A percentile compares a stretch with the other conserved stretches of the same genome.
Evolutionary conservation across 2,113 vertebrate genomes (phyloP).

Genomic region (Plecturocebus donacophilus): DNA sequence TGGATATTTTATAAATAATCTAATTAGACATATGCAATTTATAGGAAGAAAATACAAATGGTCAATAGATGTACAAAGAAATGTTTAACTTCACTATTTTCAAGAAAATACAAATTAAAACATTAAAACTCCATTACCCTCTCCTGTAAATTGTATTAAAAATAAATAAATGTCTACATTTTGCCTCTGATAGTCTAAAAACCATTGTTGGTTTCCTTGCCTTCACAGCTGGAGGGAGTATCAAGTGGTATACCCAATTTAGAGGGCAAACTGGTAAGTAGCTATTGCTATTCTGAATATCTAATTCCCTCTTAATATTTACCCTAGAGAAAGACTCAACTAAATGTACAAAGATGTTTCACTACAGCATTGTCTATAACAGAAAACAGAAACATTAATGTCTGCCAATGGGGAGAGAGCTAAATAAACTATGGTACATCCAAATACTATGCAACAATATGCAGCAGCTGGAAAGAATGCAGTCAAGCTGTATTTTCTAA

Average conservation of each 20-base stretch:
- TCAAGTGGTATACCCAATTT: not conserved
- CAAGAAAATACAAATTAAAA: constrained; percentile 51
- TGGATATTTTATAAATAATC: not conserved
- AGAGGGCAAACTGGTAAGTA: not conserved
- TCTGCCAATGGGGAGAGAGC: not conserved
- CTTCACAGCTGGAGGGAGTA: not conserved
- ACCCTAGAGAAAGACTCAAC: not conserved
- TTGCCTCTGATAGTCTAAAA: not conserved
- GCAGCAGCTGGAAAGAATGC: not conserved
- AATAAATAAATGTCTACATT: not conserved
- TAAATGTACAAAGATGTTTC: not conserved
- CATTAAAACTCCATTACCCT: not conserved
- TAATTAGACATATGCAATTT: not conserved
- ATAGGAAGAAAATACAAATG: constrained; percentile 11
- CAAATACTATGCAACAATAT: not conserved
- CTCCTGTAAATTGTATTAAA: not conserved
- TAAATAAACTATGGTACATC: not conserved
- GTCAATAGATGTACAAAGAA: not conserved
- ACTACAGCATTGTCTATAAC: not conserved
- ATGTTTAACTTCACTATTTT: not conserved
- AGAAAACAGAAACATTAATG: not conserved
- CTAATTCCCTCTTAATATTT: not conserved
- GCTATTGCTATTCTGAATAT: not conserved
- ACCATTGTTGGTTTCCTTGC: not conserved
- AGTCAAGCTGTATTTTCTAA: not conserved